Percentiles rank a stretch among this genome's conserved stretches.
Evolutionary conservation across 2,113 vertebrate genomes (phyloP).

Genomic region (Istiophorus platypterus): DNA sequence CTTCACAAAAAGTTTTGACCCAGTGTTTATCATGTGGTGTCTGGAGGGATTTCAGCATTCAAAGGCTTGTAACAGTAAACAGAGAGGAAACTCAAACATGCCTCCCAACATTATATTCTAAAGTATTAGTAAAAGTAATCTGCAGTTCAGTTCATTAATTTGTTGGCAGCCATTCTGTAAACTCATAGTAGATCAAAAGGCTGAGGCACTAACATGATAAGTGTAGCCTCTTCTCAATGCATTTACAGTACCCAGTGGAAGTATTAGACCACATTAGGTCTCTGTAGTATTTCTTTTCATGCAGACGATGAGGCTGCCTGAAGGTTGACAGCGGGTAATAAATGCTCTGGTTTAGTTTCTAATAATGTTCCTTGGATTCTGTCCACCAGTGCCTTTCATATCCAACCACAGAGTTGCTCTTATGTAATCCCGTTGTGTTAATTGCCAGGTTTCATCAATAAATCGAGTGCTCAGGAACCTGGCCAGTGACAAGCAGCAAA

Average conservation of each 20-base stretch:
- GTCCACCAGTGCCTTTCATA: background rate
- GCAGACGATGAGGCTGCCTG: background rate
- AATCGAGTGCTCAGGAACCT: conserved; percentile 99
- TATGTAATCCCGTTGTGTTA: conserved; percentile 45
- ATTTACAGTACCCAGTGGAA: background rate
- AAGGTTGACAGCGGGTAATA: background rate
- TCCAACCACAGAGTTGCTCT: background rate
- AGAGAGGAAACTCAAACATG: too few relatives aligned
- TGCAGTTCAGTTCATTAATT: too few relatives aligned
- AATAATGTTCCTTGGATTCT: background rate
- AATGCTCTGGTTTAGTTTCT: background rate
- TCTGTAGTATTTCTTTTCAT: background rate
- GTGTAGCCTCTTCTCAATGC: background rate
- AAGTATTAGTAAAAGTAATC: background rate
- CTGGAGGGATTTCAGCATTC: too few relatives aligned
- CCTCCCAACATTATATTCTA: background rate
- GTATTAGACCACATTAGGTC: background rate
- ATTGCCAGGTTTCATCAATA: conserved; percentile 95
- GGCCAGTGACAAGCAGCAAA: conserved; percentile 99
- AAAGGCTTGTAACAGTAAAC: background rate
- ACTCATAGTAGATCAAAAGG: background rate
- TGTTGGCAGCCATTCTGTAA: too few relatives aligned
- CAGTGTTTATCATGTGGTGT: too few relatives aligned
- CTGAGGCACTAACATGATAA: background rate
- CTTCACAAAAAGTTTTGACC: too few relatives aligned